Evolutionary conservation across 2,888 invertebrate species (phyloP), one percentile per base, ranked within the genome.

Genomic region (Blastobasis lacticolella): DNA sequence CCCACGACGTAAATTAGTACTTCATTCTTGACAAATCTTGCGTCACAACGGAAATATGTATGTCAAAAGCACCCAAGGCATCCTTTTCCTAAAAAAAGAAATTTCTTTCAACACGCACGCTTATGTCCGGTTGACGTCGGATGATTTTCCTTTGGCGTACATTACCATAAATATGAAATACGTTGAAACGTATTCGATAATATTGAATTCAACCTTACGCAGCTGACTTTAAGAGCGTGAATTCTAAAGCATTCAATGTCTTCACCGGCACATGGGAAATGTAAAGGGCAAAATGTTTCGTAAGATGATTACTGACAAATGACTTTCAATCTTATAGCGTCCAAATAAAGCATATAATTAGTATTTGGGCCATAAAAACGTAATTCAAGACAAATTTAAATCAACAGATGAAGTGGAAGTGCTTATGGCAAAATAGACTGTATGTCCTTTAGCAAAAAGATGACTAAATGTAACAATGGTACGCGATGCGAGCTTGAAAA

Each of bases 121-220:
- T 78, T 75, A 78, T 68, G 78, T 85, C 83, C 84, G 82, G 83
- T 81, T 85, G 70, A 75, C 75, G 77, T 81, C 75, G 73, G 68
- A 67, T 71, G 78, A 78, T 82, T 85, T 84, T 83, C 82, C 78
- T 81, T 81, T 76, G 75, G 72, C 75, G 67, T 70, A 63, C 57
- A 67, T 58, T 62, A 63, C 67, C 67, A 3, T 23, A 23, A 23
- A 23, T 23, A 23, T 23, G 23, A 23, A 23, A 23, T 23, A 23
- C 23, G 23, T 23, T 23, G 23, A 64, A 59, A 55, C 55, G 49
- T 57, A 53, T 49, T 6, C 50, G 46, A n/a, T 45, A 54, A 6
- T 1, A 10, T 5, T n/a, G 40, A 36, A 49, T 4, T 36, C 38
- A 52, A 23, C 23, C 23, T 23, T 23, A 23, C 23, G 23, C 3